Evolutionary conservation across 2,888 invertebrate species (phyloP), one percentile per base, ranked within the genome.

Genomic region (Drepanosiphum platanoidis): DNA sequence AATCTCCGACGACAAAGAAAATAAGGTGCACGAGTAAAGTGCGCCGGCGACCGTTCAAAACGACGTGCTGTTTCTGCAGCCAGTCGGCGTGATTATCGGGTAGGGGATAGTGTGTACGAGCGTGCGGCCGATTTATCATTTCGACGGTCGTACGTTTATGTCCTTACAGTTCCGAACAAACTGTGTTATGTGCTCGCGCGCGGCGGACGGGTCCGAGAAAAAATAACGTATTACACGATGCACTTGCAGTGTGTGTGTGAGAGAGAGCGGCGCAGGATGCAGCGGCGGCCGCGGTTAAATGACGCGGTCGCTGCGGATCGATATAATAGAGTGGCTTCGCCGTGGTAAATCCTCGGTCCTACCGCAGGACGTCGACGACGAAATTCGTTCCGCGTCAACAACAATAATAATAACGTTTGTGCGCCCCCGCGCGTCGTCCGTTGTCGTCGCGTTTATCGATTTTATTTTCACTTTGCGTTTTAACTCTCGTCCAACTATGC

Each of bases 381-480:
- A n/a, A 39, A 42, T 71, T 42, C 15, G 13, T 52, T 52, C 52
- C 3, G 52, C 7, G 52, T 15, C 1, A 22, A 32, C 15, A 15
- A 32, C n/a, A n/a, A n/a, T n/a, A n/a, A n/a, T n/a, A n/a, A n/a
- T n/a, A n/a, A n/a, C 18, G 15, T 34, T 66, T 66, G 34, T 5
- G 34, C 15, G 22, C 9, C 22, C 8, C 34, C 18, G 34, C 15
- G 22, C 9, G 22, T 4, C 34, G 42, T 71, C 27, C 42, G 11
- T 39, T 42, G 22, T 42, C 3, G 39, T 64, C 22, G 13, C 13
- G 15, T 64, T 22, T 39, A 78, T 64, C 22, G 64, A 78, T 78
- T 78, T 78, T 39, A 78, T 78, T 78, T 78, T 39, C 22, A 64
- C 11, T 11, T 30, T 39, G 39, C 22, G 11, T 9, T 15, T n/a